A percentile compares a stretch with the other conserved stretches of the same genome.
phyloP scores from a whole-genome alignment of 1,140 invertebrate genomes.

The Cecropterus lyciades region DNA sequence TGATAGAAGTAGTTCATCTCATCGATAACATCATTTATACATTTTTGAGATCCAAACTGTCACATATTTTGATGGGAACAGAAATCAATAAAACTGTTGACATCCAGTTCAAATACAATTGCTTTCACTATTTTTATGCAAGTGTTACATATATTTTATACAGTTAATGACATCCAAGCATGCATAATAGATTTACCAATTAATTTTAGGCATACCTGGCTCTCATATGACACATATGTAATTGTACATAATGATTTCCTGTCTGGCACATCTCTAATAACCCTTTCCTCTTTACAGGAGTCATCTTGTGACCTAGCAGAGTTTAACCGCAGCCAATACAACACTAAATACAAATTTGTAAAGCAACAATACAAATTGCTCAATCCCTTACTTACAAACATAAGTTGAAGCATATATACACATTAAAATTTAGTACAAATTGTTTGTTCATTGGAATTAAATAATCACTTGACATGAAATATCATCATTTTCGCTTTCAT shows the following conservation, averaged over 20 bases:
- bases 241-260: background rate
- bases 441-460: conserved; percentile 72
- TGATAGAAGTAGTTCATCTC: too few species aligned
- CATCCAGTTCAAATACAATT: too few species aligned
- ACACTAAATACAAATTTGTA: conserved; percentile 39
- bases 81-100: too few species aligned
- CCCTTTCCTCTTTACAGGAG: background rate
- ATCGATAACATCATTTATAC: too few species aligned
- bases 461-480: conserved; percentile 53
- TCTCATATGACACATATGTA: background rate
- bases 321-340: background rate
- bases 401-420: conserved; percentile 26
- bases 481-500: background rate
- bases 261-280: conserved; percentile 9
- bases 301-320: background rate
- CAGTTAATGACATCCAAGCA: too few species aligned
- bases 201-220: background rate
- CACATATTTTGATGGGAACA: too few species aligned
- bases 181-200: background rate
- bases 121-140: too few species aligned
- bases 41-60: too few species aligned
- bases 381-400: conserved; percentile 32
- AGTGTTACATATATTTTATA: too few species aligned
- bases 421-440: conserved; percentile 36
- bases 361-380: conserved; percentile 40